Evolutionary conservation across 2,113 vertebrate genomes (phyloP), one percentile per base, ranked within the genome.

Genomic region (Marmota flaviventris): DNA sequence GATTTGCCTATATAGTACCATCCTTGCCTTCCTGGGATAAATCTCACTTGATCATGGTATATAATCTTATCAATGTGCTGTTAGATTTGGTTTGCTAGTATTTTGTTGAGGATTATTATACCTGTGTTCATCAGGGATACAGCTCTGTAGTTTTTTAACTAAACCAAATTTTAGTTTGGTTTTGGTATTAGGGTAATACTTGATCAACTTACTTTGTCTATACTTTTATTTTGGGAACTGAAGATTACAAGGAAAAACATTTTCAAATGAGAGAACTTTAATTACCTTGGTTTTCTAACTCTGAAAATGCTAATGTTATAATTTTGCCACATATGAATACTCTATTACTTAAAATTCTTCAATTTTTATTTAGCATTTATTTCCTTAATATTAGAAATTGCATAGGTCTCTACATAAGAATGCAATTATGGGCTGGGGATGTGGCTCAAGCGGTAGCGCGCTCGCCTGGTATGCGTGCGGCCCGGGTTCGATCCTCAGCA

Each of bases 251-350:
- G 93, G 96, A 94, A 82, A 98, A 97, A 12, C 89, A 39, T 0
- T 5, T 97, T 65, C 95, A 96, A 95, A 98, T 97, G 93, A 97
- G 94, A 48, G 96, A 84, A 37, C 92, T 88, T 51, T 87, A 96
- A 65, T 51, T 88, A 69, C 97, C 91, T 88, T 94, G 97, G 82
- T 93, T 97, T 96, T 97, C 92, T 85, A 97, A 97, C 29, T 97
- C 20, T 61, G 96, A 98, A 91, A 98, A 98, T 81, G 86, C 95
- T 98, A 96, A 97, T 51, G 93, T 76, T 29, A 56, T 56, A 67
- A 77, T 77, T 93, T 85, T 53, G 67, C 2, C 70, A 3, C 67
- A 67, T 25, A 56, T 39, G 67, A 27, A 72, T 90, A 90, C n/a
- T 37, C 89, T 53, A 53, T 90, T 61, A 51, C 70, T 95, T 85